Conservation (phyloP, 2,888 invertebrate genomes). For the Dexiosoma caninum region DNA sequence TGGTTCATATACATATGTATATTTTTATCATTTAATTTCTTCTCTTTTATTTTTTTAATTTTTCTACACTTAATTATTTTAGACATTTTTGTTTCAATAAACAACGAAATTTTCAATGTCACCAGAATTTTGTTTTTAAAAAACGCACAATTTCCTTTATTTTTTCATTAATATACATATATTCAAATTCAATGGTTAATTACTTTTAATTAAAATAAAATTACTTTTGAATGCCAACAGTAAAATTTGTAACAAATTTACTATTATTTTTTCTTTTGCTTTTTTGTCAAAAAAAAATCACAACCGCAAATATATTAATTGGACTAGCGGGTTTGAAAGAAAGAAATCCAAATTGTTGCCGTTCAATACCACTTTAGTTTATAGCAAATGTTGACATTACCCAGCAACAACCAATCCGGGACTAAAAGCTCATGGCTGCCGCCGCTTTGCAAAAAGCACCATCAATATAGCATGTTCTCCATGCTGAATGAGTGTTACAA, state of each 20-base stretch:
- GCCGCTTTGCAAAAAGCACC: conserved; percentile 68
- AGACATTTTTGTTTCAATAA: conserved; percentile 3
- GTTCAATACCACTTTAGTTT: conserved; percentile 33
- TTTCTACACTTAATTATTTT: conserved; percentile 24
- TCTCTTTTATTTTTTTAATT: background rate
- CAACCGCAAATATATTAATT: conserved; percentile 65
- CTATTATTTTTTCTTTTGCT: background rate
- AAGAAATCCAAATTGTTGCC: conserved; percentile 42
- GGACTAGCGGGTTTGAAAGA: conserved; percentile 62
- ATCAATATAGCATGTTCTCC: conserved; percentile 15
- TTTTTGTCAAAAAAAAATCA: conserved; percentile 51
- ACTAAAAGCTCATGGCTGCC: conserved; percentile 75
- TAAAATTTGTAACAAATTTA: conserved; percentile 5
- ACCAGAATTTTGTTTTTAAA: conserved; percentile 20
- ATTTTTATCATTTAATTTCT: background rate
- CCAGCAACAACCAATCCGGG: conserved; percentile 78
- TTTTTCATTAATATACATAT: background rate
- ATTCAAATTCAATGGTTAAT: conserved; percentile 31
- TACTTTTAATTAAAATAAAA: too few relatives aligned
- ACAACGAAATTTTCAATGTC: conserved; percentile 49
- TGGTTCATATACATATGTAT: background rate
- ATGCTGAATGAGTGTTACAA: conserved; percentile 20
- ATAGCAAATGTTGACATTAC: conserved; percentile 66
- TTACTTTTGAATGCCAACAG: conserved; percentile 31
- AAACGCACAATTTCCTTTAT: conserved; percentile 19